Evolutionary conservation across 2,888 invertebrate species (phyloP).

Genomic region (Cryptocephalus moraei): DNA sequence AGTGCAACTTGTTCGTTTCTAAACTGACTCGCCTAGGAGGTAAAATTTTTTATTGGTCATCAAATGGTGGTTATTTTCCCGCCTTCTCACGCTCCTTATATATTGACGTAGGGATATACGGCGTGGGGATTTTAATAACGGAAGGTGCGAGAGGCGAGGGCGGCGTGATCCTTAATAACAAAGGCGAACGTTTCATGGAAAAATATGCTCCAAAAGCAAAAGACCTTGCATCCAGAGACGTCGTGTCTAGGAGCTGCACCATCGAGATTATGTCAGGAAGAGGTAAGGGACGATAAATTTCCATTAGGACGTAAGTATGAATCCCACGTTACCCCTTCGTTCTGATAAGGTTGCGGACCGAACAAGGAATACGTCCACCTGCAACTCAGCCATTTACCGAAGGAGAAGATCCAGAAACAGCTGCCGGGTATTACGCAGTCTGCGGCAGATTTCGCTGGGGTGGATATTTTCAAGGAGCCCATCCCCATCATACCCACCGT

Average conservation of each 20-base stretch:
- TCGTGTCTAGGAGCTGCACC: constrained; percentile 91
- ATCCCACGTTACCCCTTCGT: no score
- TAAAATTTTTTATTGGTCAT: no score
- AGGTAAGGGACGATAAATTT: not conserved
- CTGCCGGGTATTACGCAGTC: constrained; percentile 54
- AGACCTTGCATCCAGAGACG: constrained; percentile 93
- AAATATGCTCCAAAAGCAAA: constrained; percentile 94
- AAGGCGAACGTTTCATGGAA: constrained; percentile 97
- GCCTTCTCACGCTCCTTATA: no score
- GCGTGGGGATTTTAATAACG: constrained; percentile 92
- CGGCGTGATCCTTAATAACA: constrained; percentile 84
- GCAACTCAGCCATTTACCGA: constrained; percentile 52
- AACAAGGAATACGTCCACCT: constrained; percentile 51
- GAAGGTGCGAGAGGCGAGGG: constrained; percentile 95
- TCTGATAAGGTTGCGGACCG: constrained; percentile 42
- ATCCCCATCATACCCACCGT: constrained; percentile 60
- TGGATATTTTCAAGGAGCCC: constrained; percentile 54
- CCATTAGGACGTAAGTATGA: no score
- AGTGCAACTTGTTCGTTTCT: no score
- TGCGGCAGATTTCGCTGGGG: constrained; percentile 54
- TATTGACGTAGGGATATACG: constrained; percentile 52
- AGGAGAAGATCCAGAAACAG: constrained; percentile 41
- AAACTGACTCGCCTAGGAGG: no score
- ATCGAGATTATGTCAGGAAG: constrained; percentile 46
- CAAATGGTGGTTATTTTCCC: no score